Base-by-base conservation (phyloP, 2,888 invertebrate genomes). In the Leptodirus hochenwartii region DNA sequence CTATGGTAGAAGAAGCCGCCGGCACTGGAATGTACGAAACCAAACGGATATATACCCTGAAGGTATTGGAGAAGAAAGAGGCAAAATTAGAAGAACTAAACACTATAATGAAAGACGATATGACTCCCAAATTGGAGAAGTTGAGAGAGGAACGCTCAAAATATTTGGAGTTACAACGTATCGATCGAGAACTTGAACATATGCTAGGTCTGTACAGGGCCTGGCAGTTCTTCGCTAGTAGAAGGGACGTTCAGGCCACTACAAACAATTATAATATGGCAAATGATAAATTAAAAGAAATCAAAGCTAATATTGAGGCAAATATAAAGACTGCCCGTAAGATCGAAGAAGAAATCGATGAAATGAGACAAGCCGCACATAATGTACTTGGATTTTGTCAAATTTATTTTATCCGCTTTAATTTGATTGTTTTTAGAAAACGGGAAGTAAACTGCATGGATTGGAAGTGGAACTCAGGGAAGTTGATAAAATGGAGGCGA, bases 1-100 rank as follows among this genome's bases (percentile, higher is more conserved):
- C 85, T 0, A 93, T 99, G 93, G 77, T 99, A 32, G 98, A 99
- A 59, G 98, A 99, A 61, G 95, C 96, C 5, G 93, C 95, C 0
- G 96, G 98, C 2, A 96, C 96, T 0, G 75, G 84, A 44, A 78
- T 93, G 74, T 99, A 96, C 51, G 95, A 98, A 54, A 69, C 73
- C 1, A 98, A 98, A 53, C 84, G 85, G 41, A 78, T 81, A 45
- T 68, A 69, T 3, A 80, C 91, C 1, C 69, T 82, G 39, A 82
- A 74, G 47, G 78, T 79, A 0, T 85, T 99, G 32, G 80, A 80
- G 37, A 90, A 84, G 48, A 98, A 98, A 51, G 87, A 96, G 52
- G 69, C 70, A 1, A 91, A 88, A 52, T 62, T 98, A 2, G 61
- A 68, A 17, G 90, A 95, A 52, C 77, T 96, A 14, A 74, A 80